Conservation (phyloP, 2,888 invertebrate species). For the Strigamia crassipes region DNA sequence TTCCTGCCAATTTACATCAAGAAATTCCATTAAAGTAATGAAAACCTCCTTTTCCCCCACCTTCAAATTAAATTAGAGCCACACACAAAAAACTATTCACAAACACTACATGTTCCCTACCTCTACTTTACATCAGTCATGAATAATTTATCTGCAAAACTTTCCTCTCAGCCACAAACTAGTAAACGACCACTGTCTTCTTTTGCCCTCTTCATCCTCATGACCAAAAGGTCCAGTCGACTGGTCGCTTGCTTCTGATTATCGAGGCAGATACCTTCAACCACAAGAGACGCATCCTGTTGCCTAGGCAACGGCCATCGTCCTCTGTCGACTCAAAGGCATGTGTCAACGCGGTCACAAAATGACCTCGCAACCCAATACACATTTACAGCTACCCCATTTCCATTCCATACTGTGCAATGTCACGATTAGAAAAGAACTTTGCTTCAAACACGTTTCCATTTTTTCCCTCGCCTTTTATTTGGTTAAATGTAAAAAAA, state of each 20-base stretch:
- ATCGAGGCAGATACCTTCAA: constrained; percentile 20
- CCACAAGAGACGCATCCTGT: constrained; percentile 5
- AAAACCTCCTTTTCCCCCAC: constrained; percentile 12
- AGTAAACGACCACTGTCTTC: constrained; percentile 31
- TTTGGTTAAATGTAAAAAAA: constrained; percentile 3
- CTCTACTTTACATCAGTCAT: constrained; percentile 18
- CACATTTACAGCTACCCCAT: not conserved
- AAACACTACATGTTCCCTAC: not conserved
- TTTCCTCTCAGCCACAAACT: constrained; percentile 34
- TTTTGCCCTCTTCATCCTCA: constrained; percentile 7
- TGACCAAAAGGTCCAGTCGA: constrained; percentile 30
- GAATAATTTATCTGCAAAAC: constrained; percentile 26
- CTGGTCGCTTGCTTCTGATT: constrained; percentile 33
- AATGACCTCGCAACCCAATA: not conserved
- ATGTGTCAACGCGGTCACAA: constrained; percentile 23
- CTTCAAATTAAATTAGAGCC: constrained; percentile 13
- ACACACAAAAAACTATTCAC: constrained; percentile 1
- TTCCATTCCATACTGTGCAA: not conserved
- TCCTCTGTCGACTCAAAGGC: not conserved
- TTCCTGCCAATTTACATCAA: constrained; percentile 19
- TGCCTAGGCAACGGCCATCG: constrained; percentile 28
- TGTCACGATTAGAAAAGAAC: constrained; percentile 31
- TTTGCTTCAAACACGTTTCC: not conserved
- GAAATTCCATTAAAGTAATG: constrained; percentile 33
- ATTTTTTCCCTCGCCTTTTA: not conserved